Base-by-base conservation (phyloP, 2,797 vertebrate genomes). In the Aldrovandia affinis region DNA sequence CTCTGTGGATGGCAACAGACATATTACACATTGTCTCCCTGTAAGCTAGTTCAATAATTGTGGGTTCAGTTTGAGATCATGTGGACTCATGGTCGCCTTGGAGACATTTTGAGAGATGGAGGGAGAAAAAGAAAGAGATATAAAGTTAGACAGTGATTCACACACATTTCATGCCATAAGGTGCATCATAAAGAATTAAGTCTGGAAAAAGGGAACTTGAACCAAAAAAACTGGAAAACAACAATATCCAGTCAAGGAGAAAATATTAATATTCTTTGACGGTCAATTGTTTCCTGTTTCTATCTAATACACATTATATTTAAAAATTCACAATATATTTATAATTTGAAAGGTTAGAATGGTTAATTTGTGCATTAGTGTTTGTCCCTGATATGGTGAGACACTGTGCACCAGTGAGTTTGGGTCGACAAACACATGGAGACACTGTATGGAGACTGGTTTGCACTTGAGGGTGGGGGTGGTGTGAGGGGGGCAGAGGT, bases 1-100 rank as follows among this genome's bases (percentile, higher is more conserved):
- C 94, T 89, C 89, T 86, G 70, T 78, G 86, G 93, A 91, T 91
- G 85, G 93, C 94, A 94, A 93, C 90, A 93, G 94, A 96, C 94
- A 93, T 94, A 94, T 95, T 95, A 95, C 92, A 90, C 89, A 91
- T 89, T 85, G 85, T 88, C 87, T 83, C 70, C 84, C 90, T 88
- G 90, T 88, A 89, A 93, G 93, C 93, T 92, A 94, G 94, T 95
- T 94, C 86, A 87, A 93, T 91, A 93, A 93, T 87, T 84, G 89
- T 86, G 88, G 89, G 90, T 93, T 92, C 94, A 93, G 91, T 94
- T 91, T 91, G 91, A 93, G 86, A 89, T 92, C 87, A 84, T 86
- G 88, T 87, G 83, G 88, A 89, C 91, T 91, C 84, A 83, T 91
- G 90, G 91, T 91, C 89, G 90, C 90, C 83, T 84, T 59, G 89